Evolutionary conservation across 2,113 vertebrate species (phyloP), one percentile per base, ranked within the genome.

Genomic region (Spilogale gracilis): DNA sequence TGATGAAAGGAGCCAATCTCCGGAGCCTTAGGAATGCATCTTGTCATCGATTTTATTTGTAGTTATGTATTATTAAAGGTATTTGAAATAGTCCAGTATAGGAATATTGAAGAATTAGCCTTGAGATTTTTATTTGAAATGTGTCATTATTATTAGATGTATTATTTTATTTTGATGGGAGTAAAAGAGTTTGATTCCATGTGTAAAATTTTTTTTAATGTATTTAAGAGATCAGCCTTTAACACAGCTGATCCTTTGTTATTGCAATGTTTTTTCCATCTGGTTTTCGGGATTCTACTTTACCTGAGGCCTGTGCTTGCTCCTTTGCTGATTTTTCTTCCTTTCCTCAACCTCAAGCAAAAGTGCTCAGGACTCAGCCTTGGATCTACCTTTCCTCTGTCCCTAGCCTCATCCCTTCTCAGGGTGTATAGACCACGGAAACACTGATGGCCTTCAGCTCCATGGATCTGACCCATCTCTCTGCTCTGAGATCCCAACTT

Each of bases 81-180:
- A 32, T 95, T 82, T 85, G 65, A 92, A 97, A 52, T 5, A 87
- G 38, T 65, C 27, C 74, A 20, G 67, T 18, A 45, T 84, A 67
- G 73, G 83, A 67, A 18, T 90, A 65, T 80, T 85, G 61, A 32
- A 82, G 83, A 74, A 79, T 61, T 93, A 67, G 50, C 38, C 84
- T 91, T 67, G 71, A 69, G 50, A 61, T 80, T 94, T 94, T 63
- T 7, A 63, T 85, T 95, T 96, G 69, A 83, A 80, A 38, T 32
- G 5, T 76, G 10, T 58, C 38, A 61, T 85, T 93, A 76, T 79
- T 89, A 73, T 65, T 65, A 78, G 17, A 54, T 14, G 2, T 54
- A 21, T n/a, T 85, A 23, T 58, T 95, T 96, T 69, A 85, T 85
- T 95, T 97, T 73, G 63, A 88, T 89, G 93, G 13, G 27, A 90